Base-by-base conservation (phyloP, 1,140 invertebrate genomes). In the Megathymus violae region DNA sequence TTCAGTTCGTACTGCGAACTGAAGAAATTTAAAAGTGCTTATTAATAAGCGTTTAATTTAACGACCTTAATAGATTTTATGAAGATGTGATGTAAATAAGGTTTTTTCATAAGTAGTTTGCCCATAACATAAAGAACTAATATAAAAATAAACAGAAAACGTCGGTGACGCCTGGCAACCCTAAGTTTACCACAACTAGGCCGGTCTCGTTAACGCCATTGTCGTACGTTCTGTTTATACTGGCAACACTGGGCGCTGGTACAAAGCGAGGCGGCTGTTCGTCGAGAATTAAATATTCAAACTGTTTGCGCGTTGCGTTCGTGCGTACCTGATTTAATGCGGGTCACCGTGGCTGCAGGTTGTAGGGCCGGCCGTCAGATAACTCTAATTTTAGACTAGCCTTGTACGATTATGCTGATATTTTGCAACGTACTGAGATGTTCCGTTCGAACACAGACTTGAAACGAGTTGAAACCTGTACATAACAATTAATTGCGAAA, bases 201-300 rank as follows among this genome's bases (percentile, higher is more conserved):
- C 76, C 85, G 78, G 64, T 78, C 78, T 86, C 85, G 79, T 86
- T 88, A 88, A 79, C 77, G 74, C 80, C 50, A 76, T 80, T 59
- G 56, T 59, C 43, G 56, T 59, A 47, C 31, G 44, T 47, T 47
- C 10, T 59, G 56, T 59, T 59, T 59, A 59, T 59, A 59, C 43
- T 59, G 56, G 43, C 43, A 47, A 47, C 56, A 59, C 56, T 11
- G 43, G 41, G 11, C 22, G 27, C 25, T 25, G 46, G 15, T 46
- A 59, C 43, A 59, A 16, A 31, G 43, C 43, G 44, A 59, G 41
- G 14, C 54, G 25, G 41, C 5, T 25, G 56, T 47, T 47, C 56
- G 43, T 27, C 14, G 7, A 17, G 43, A 47, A 27, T 59, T 59
- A 59, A 47, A 59, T 59, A 58, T 58, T 58, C 54, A 58, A 46